A percentile compares a stretch with the other conserved stretches of the same genome.
Evolutionary conservation across 2,888 invertebrate species (phyloP).

Genomic region (Eretmocerus hayati): DNA sequence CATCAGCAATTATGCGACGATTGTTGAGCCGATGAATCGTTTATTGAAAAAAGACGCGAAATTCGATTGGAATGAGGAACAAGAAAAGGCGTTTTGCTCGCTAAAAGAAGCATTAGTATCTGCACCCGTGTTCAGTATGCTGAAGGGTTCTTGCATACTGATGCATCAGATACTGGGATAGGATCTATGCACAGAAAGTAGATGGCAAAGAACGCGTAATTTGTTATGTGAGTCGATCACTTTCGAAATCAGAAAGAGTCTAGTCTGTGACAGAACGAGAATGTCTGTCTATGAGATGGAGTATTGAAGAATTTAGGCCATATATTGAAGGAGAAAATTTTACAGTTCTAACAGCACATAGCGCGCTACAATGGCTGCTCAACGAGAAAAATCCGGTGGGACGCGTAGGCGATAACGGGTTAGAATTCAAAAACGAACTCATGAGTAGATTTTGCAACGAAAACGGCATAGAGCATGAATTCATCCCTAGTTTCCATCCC

Average conservation of each 20-base stretch:
- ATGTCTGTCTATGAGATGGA: conserved; percentile 26
- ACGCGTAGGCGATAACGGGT: no score
- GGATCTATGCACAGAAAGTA: conserved; percentile 12
- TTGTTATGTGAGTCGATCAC: conserved; percentile 20
- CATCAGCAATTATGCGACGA: conserved; percentile 24
- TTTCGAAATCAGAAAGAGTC: conserved; percentile 12
- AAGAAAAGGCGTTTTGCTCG: conserved; percentile 4
- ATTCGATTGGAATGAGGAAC: conserved; percentile 8
- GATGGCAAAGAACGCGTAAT: conserved; percentile 18
- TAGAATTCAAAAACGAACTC: no score
- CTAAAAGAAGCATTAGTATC: conserved; percentile 9
- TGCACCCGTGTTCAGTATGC: conserved; percentile 17
- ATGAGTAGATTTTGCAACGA: no score
- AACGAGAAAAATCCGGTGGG: conserved; percentile 21
- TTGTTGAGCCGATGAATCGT: conserved; percentile 22
- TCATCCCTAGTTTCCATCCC: no score
- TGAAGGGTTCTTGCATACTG: conserved; percentile 21
- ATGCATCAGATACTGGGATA: conserved; percentile 22
- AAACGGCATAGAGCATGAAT: no score
- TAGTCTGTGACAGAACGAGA: conserved; percentile 25
- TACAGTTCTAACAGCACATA: conserved; percentile 29
- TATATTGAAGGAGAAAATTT: conserved; percentile 29
- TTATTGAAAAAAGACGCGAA: not conserved
- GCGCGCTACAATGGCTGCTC: conserved; percentile 25
- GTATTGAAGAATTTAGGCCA: conserved; percentile 24